phyloP scores from a whole-genome alignment of 2,113 vertebrate genomes.

The Brachyhypopomus occidentalis region DNA sequence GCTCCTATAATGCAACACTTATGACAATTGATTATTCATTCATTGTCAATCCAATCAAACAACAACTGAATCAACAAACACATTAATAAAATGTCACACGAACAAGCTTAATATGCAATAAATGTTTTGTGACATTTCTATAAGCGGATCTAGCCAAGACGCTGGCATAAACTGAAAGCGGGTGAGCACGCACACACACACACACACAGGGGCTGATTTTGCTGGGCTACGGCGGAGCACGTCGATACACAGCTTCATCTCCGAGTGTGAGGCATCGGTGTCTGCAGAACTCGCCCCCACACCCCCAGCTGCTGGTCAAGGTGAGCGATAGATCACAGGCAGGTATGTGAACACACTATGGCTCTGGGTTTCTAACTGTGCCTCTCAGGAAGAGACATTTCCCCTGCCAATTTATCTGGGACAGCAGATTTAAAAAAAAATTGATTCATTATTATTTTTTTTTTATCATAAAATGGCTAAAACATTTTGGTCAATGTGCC shows the following conservation, averaged over 20 bases:
- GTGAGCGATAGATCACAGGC: no score
- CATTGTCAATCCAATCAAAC: slow-evolving; percentile 30
- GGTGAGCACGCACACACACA: background rate
- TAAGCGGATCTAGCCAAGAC: background rate
- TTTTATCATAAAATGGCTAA: no score
- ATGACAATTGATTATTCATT: slow-evolving; percentile 48
- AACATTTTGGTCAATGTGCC: no score
- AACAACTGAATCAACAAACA: slow-evolving; percentile 45
- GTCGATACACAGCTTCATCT: background rate
- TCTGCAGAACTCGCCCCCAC: no score
- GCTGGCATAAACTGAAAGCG: slow-evolving; percentile 12
- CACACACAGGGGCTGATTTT: background rate
- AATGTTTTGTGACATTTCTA: slow-evolving; percentile 21
- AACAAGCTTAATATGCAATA: slow-evolving; percentile 33
- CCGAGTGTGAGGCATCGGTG: no score
- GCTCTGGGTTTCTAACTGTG: no score
- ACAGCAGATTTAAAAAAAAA: no score
- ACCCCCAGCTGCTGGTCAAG: no score
- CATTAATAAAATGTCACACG: slow-evolving; percentile 49
- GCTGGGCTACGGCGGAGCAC: background rate
- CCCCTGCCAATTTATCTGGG: no score
- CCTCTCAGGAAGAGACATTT: no score
- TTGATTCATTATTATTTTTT: no score
- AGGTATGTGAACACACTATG: no score
- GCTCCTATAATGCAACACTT: slow-evolving; percentile 41